These are phyloP conservation scores for Cerastis rubricosa DNA, from an alignment of 2,888 invertebrate genomes.

Conservation along the genomic window DNA sequence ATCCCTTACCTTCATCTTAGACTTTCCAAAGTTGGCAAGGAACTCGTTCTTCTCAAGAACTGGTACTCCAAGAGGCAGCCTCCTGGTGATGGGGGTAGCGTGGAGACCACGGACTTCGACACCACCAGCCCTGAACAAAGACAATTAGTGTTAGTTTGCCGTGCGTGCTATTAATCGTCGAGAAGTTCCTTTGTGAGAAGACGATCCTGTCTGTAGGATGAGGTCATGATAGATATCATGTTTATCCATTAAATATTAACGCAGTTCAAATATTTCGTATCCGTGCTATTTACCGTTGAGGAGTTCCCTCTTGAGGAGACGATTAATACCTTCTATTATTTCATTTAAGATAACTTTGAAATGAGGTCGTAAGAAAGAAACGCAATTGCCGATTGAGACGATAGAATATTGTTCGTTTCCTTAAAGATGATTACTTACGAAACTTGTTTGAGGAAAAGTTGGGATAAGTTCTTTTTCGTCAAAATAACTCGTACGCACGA, in stretches of 20 bases:
- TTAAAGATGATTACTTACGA: neutral
- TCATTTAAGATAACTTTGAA: neutral
- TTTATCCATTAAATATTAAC: no score
- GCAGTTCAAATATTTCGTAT: no score
- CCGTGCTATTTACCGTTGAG: no score
- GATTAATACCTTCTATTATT: neutral
- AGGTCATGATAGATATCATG: no score
- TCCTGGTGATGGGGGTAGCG: constrained; percentile 94
- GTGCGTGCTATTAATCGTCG: no score
- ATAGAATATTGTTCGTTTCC: neutral
- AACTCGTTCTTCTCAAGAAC: constrained; percentile 95
- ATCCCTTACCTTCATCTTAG: constrained; percentile 81
- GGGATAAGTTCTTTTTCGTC: neutral
- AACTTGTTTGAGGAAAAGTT: constrained; percentile 18
- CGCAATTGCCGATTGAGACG: neutral
- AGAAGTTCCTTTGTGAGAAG: no score
- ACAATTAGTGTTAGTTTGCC: neutral
- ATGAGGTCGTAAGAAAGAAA: no score
- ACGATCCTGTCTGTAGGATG: no score
- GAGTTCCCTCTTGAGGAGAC: no score
- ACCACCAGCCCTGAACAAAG: constrained; percentile 91
- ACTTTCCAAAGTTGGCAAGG: constrained; percentile 91
- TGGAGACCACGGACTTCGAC: constrained; percentile 94
- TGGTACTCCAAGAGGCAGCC: constrained; percentile 93
- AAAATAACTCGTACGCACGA: neutral